Base-by-base conservation (phyloP, 2,888 invertebrate genomes). In the Galerucella pusilla region DNA sequence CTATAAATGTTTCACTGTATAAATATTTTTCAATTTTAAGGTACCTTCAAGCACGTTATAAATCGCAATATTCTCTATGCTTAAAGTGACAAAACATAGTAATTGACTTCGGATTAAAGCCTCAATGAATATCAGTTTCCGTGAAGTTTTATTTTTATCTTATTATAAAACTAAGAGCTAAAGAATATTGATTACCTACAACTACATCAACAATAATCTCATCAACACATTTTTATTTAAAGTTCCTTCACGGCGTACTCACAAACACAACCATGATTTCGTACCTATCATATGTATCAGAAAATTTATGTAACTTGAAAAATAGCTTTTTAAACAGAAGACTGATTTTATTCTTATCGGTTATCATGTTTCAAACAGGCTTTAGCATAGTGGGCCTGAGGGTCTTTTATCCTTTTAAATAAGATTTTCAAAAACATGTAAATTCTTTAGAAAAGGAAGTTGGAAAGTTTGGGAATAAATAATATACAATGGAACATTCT, bases 281-380 rank as follows among this genome's bases (percentile, higher is more conserved):
- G 3, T 35, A 42, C 63, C 35, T 35, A 42, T 42, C 7, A n/a
- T 42, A 63, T 16, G 35, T 14, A 63, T 63, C n/a, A 20, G 16
- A 20, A 14, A 57, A 68, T 45, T 45, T 42, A 25, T 46, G 20
- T 68, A 16, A 11, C 28, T 12, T 11, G 42, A 52, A 49, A 57
- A 20, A 57, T 57, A 57, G 57, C 16, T 57, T 71, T 71, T 65
- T 65, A 65, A 57, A 57, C 54, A 71, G 57, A n/a, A 70, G 70
- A 70, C 49, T 61, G 70, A 71, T 71, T 71, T 71, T 71, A 52
- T 52, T 64, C 42, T 71, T 64, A 71, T 42, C 54, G 42, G 65
- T 65, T 71, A 71, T 71, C 64, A 42, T 71, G 20, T 71, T 65
- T 46, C 59, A 65, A 71, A 71, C 65, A 71, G 57, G 54, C 65